Conservation (phyloP, 2,888 invertebrate genomes). For the Prosopocoilus inquinatus region DNA sequence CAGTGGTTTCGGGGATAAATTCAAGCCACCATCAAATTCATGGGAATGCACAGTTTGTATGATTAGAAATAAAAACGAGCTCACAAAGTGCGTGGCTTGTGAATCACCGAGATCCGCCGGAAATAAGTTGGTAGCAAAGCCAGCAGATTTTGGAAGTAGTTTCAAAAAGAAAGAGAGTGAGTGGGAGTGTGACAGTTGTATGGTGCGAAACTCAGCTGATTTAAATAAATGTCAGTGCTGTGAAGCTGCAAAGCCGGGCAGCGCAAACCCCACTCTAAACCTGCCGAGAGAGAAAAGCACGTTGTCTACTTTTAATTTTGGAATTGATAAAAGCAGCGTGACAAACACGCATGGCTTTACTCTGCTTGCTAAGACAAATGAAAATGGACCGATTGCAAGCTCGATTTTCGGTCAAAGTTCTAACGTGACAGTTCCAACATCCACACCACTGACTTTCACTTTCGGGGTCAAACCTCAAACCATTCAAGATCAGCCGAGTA, state of each 20-base stretch:
- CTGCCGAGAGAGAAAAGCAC: constrained; percentile 23
- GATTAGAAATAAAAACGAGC: constrained; percentile 54
- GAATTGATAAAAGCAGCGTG: constrained; percentile 36
- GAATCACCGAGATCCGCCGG: constrained; percentile 48
- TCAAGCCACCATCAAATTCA: constrained; percentile 51
- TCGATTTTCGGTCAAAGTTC: neutral
- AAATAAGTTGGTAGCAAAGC: constrained; percentile 24
- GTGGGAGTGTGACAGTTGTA: constrained; percentile 64
- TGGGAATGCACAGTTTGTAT: constrained; percentile 63
- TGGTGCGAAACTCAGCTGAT: constrained; percentile 56
- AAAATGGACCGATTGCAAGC: constrained; percentile 10
- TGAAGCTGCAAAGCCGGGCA: constrained; percentile 55
- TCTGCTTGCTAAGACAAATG: constrained; percentile 26
- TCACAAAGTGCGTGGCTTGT: constrained; percentile 56
- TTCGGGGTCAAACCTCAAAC: constrained; percentile 16
- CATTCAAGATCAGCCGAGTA: neutral
- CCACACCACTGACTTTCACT: constrained; percentile 3
- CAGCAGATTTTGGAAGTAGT: constrained; percentile 42
- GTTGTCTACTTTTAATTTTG: constrained; percentile 51
- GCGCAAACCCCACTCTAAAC: constrained; percentile 15
- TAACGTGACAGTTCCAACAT: neutral
- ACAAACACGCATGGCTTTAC: constrained; percentile 14
- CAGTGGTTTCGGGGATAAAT: constrained; percentile 45
- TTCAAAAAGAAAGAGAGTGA: constrained; percentile 52
- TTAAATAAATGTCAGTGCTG: constrained; percentile 59